A percentile compares a stretch with the other conserved stretches of the same genome.
Evolutionary conservation across 2,888 invertebrate species (phyloP).

Genomic region (Cabera pusaria): DNA sequence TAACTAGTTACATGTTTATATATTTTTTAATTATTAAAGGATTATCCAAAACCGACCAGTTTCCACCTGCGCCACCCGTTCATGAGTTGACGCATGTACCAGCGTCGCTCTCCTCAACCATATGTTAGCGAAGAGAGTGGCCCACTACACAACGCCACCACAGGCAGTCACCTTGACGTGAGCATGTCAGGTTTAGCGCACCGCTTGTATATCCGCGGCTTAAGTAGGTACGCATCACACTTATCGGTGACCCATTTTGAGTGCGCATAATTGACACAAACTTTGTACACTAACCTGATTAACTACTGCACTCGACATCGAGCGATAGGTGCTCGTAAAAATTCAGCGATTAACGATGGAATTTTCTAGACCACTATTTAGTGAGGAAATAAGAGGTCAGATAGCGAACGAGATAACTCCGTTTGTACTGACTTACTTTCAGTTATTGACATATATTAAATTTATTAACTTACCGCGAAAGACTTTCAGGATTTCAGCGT

Average conservation of each 20-base stretch:
- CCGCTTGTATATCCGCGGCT: conserved; percentile 31
- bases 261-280: conserved; percentile 52
- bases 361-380: conserved; percentile 8
- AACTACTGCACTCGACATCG: conserved; percentile 28
- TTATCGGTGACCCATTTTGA: conserved; percentile 57
- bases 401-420: too few species aligned
- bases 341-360: conserved; percentile 15
- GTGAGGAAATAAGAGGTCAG: too few species aligned
- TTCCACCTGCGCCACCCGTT: too few species aligned
- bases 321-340: conserved; percentile 16
- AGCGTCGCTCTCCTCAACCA: too few species aligned
- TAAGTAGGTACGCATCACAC: conserved; percentile 41
- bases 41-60: too few species aligned
- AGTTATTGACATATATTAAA: too few species aligned
- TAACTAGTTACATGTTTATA: too few species aligned
- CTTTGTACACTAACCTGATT: conserved; percentile 39
- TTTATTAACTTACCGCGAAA: conserved; percentile 11
- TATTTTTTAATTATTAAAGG: too few species aligned
- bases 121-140: too few species aligned
- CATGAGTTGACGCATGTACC: too few species aligned
- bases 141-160: not conserved
- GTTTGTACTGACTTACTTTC: too few species aligned
- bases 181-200: conserved; percentile 29
- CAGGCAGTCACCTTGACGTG: conserved; percentile 17
- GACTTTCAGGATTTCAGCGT: conserved; percentile 15